A percentile compares a stretch with the other conserved stretches of the same genome.
These are phyloP conservation scores for Drosophila ezoana DNA, from an alignment of 2,888 invertebrate genomes.

Conservation along the genomic window DNA sequence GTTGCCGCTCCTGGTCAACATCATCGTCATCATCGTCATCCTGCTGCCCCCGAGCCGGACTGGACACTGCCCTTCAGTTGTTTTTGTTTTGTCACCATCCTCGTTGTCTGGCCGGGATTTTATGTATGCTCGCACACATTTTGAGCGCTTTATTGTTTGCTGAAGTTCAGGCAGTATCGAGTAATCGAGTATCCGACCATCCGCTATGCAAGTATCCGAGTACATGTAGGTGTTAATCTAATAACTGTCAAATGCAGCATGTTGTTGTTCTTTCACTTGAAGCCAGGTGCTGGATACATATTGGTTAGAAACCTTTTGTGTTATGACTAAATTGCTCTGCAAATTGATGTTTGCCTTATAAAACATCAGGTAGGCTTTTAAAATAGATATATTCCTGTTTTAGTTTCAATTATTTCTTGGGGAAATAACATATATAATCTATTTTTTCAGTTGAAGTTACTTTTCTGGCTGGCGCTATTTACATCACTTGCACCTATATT, in stretches of 20 bases:
- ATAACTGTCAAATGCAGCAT: conserved; percentile 78
- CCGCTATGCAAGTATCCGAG: conserved; percentile 12
- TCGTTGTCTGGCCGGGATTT: conserved; percentile 72
- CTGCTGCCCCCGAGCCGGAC: not conserved
- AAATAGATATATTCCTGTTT: not conserved
- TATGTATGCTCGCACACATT: conserved; percentile 70
- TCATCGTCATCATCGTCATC: conserved; percentile 17
- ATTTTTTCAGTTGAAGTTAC: no score
- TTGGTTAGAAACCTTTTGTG: conserved; percentile 35
- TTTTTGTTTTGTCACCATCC: conserved; percentile 49
- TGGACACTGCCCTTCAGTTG: conserved; percentile 26
- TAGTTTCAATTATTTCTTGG: no score
- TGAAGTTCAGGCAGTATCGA: conserved; percentile 64
- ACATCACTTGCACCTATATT: no score
- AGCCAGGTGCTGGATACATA: conserved; percentile 24
- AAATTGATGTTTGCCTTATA: conserved; percentile 44
- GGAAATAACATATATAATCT: no score
- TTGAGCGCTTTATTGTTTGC: conserved; percentile 79
- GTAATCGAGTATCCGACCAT: conserved; percentile 24
- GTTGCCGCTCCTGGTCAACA: conserved; percentile 39
- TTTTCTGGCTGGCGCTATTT: no score
- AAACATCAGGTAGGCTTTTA: not conserved
- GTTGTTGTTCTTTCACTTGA: conserved; percentile 44
- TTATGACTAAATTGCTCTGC: conserved; percentile 46
- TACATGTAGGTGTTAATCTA: conserved; percentile 74